These are phyloP conservation scores for Drosophila merina DNA, from an alignment of 2,888 invertebrate species.

Conservation along the genomic window DNA sequence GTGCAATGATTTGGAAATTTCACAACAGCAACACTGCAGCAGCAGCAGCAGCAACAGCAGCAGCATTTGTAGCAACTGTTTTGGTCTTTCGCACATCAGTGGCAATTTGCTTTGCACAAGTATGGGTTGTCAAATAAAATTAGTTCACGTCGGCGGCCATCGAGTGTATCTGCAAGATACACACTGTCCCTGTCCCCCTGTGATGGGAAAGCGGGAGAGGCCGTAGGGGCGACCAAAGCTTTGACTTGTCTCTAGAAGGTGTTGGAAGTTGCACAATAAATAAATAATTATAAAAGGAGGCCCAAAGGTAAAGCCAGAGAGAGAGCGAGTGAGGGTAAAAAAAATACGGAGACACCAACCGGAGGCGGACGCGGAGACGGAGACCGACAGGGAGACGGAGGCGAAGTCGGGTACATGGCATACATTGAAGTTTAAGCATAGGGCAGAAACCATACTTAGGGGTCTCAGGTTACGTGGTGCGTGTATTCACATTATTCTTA, in stretches of 20 bases:
- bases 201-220: slow-evolving; percentile 18
- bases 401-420: slow-evolving; percentile 53
- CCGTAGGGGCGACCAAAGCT: slow-evolving; percentile 59
- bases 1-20: slow-evolving; percentile 82
- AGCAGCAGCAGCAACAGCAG: slow-evolving; percentile 26
- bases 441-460: slow-evolving; percentile 79
- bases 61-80: slow-evolving; percentile 59
- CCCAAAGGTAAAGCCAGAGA: slow-evolving; percentile 11
- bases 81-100: slow-evolving; percentile 82
- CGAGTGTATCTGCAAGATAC: slow-evolving; percentile 51
- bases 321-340: slow-evolving; percentile 17
- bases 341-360: slow-evolving; percentile 37
- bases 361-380: not conserved
- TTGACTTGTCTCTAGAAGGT: slow-evolving; percentile 81
- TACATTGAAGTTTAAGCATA: slow-evolving; percentile 80
- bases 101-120: slow-evolving; percentile 83
- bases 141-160: slow-evolving; percentile 75
- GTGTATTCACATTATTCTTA: slow-evolving; percentile 80
- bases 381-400: not conserved
- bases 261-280: slow-evolving; percentile 83
- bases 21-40: slow-evolving; percentile 42
- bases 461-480: slow-evolving; percentile 78
- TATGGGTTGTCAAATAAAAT: slow-evolving; percentile 83
- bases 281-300: slow-evolving; percentile 81
- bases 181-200: not conserved